A percentile compares a stretch with the other conserved stretches of the same genome.
Evolutionary conservation across 2,888 invertebrate genomes (phyloP).

Genomic region (Limnephilus auricula): DNA sequence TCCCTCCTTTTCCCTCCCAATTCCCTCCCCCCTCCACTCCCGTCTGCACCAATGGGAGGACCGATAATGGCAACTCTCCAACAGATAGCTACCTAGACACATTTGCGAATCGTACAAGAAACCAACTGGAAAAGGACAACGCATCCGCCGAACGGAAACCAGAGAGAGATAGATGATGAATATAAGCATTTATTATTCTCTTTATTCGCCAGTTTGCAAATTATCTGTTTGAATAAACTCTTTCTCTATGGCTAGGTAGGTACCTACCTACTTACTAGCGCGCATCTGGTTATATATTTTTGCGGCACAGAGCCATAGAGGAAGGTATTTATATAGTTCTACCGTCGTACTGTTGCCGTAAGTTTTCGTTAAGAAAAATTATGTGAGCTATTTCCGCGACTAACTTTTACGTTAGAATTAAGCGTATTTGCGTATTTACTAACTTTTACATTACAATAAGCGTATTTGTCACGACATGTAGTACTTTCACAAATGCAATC

Average conservation of each 20-base stretch:
- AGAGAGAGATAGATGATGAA: conserved; percentile 11
- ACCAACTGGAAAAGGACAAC: conserved; percentile 10
- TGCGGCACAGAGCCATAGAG: not conserved
- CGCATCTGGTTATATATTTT: not conserved
- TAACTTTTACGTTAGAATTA: too few species aligned
- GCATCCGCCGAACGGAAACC: not conserved
- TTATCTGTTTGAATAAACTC: not conserved
- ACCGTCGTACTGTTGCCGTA: too few species aligned
- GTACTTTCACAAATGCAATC: too few species aligned
- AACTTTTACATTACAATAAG: too few species aligned
- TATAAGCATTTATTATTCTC: conserved; percentile 26
- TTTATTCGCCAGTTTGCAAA: conserved; percentile 4
- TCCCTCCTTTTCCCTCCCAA: conserved; percentile 3
- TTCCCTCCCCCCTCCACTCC: conserved; percentile 17
- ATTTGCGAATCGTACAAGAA: conserved; percentile 47
- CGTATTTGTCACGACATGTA: too few species aligned
- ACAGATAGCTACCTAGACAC: conserved; percentile 5
- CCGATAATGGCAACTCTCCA: conserved; percentile 24
- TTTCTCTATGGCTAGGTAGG: not conserved
- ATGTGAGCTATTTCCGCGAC: too few species aligned
- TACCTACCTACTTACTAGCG: not conserved
- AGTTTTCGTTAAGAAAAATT: too few species aligned
- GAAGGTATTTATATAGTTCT: too few species aligned
- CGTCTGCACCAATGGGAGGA: conserved; percentile 40
- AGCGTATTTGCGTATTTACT: too few species aligned